Percentiles rank a stretch among this genome's conserved stretches.
Evolutionary conservation across 2,797 vertebrate species (phyloP).

Genomic region (Geotria australis): DNA sequence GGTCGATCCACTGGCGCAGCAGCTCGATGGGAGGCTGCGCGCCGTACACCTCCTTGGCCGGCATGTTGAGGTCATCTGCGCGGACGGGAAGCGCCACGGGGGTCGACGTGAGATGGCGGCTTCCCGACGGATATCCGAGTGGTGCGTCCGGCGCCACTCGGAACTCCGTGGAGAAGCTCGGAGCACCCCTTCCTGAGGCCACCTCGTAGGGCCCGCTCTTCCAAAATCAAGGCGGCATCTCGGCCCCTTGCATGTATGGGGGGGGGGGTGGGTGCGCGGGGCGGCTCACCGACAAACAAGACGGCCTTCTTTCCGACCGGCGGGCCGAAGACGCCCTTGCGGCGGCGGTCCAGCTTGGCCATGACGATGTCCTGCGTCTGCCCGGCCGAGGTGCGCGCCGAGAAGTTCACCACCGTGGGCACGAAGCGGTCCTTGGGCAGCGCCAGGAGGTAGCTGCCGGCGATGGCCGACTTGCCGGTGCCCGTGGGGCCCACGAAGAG

Average conservation of each 20-base stretch:
- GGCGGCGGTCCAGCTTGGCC: conserved; percentile 49
- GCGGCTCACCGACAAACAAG: conserved; percentile 45
- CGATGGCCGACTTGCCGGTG: conserved; percentile 64
- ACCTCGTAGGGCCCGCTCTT: no score
- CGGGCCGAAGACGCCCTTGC: conserved; percentile 51
- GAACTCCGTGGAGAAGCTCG: neutral
- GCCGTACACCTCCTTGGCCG: conserved; percentile 58
- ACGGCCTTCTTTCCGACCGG: conserved; percentile 40
- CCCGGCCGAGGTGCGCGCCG: conserved; percentile 53
- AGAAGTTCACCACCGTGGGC: conserved; percentile 61
- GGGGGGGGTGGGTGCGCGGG: no score
- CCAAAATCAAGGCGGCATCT: no score
- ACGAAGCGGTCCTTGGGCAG: conserved; percentile 37
- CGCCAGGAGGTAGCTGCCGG: conserved; percentile 37
- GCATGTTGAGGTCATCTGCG: conserved; percentile 80
- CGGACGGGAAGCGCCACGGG: neutral
- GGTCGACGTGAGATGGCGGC: neutral
- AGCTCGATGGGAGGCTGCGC: conserved; percentile 75
- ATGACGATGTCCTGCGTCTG: conserved; percentile 76
- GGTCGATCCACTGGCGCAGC: conserved; percentile 57
- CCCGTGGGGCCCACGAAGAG: conserved; percentile 68
- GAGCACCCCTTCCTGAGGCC: no score
- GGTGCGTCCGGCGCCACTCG: no score
- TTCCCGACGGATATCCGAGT: no score
- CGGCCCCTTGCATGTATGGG: no score